Evolutionary conservation across 2,888 invertebrate genomes (phyloP).

Genomic region (Diadegma fenestrale): DNA sequence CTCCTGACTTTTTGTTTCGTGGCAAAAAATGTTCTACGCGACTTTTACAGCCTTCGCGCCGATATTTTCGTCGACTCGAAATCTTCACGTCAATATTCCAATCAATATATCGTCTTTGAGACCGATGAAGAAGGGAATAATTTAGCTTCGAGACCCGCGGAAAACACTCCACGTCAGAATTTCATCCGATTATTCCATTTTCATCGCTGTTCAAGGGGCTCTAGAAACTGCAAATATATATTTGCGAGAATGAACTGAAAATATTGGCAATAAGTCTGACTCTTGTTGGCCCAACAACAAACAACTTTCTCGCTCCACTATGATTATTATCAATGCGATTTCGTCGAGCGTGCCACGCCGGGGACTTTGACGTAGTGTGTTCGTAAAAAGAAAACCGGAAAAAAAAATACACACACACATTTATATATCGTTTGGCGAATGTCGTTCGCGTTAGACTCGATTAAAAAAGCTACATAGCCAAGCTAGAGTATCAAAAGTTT

Average conservation of each 20-base stretch:
- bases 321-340: neutral
- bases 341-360: neutral
- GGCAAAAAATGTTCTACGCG: neutral
- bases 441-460: conserved; percentile 48
- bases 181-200: neutral
- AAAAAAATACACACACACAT: conserved; percentile 6
- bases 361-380: neutral
- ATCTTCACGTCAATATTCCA: conserved; percentile 13
- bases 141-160: neutral
- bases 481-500: conserved; percentile 52
- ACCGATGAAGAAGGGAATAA: neutral
- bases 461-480: conserved; percentile 53
- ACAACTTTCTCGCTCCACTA: neutral
- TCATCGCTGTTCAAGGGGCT: neutral
- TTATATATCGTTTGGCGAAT: conserved; percentile 2
- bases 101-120: conserved; percentile 30
- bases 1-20: neutral
- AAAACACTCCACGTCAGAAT: neutral
- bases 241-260: neutral
- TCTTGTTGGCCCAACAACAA: neutral
- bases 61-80: conserved; percentile 12
- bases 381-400: neutral
- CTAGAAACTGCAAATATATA: neutral
- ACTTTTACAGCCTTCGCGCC: conserved; percentile 1
- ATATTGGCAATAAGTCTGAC: neutral